These are phyloP conservation scores for Probosciger aterrimus DNA, from an alignment of 2,113 vertebrate species.

Conservation along the genomic window DNA sequence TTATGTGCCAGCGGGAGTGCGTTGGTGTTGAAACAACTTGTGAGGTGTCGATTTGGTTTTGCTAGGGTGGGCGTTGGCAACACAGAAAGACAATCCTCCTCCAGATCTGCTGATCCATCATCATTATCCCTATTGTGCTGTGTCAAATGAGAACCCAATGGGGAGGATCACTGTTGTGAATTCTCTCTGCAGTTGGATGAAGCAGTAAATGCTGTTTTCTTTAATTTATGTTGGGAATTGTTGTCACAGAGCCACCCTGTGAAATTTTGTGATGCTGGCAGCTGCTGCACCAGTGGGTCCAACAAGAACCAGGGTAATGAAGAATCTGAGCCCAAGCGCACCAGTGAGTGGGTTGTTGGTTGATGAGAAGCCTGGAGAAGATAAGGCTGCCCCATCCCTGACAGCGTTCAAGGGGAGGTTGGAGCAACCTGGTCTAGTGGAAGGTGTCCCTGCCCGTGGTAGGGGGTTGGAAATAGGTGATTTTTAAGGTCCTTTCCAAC, in stretches of 20 bases:
- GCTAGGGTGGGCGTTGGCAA: constrained; percentile 5
- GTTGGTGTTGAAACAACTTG: constrained; percentile 4
- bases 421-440: not conserved
- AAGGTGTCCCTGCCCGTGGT: not conserved
- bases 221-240: not conserved
- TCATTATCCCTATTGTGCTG: constrained; percentile 30
- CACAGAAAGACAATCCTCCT: constrained; percentile 52
- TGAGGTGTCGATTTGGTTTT: not conserved
- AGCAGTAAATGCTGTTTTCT: not conserved
- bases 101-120: constrained; percentile 57
- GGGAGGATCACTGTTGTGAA: not conserved
- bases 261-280: constrained; percentile 14
- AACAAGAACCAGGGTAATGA: not conserved
- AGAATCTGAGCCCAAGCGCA: not conserved
- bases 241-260: constrained; percentile 46
- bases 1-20: not conserved
- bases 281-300: not conserved
- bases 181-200: not conserved
- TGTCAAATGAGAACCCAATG: not conserved
- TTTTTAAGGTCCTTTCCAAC: not conserved
- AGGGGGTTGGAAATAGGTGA: not conserved
- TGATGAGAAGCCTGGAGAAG: not conserved
- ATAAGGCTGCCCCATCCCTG: not conserved
- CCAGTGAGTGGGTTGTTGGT: not conserved
- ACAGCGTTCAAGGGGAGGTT: not conserved